Base-by-base conservation (phyloP, 2,113 vertebrate genomes). In the Malurus elegans region DNA sequence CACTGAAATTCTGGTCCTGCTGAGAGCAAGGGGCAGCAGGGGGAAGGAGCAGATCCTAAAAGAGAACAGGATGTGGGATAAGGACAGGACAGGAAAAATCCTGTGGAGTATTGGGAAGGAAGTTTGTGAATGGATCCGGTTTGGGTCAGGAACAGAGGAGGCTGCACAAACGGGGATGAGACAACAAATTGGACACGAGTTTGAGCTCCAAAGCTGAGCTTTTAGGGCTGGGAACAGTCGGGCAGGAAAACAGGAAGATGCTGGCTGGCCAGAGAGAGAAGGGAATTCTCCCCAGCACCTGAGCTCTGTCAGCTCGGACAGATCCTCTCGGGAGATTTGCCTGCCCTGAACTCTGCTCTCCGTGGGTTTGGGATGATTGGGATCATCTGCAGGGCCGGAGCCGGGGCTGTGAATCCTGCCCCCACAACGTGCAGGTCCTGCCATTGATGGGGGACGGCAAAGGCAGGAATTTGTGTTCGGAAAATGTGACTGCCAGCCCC, bases 401-500 rank as follows among this genome's bases (percentile, higher is more conserved):
- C 38, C 11, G 38, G 38, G 38, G 38, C 38, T 38, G 10, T 38
- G 38, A 38, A 38, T 11, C 38, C 38, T 38, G 10, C 38, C 38
- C 4, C 10, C 38, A 38, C 38, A 11, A 38, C 10, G 38, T 38
- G 38, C 38, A 38, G 38, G 38, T 38, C 38, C 38, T 38, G 38
- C 38, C 38, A 38, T 38, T 38, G 38, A 38, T 38, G 38, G 38
- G 38, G 38, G 38, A 38, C 38, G 38, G 38, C 38, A 38, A 38
- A 38, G 79, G 76, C 50, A 54, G 83, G 53, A 79, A 95, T 93
- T 90, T 61, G 88, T 40, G 64, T 45, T 92, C 65, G 81, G 96
- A 96, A 97, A 95, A 96, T 84, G 89, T 96, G 97, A 97, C 62
- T 83, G 92, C 97, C 97, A 47, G 92, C 90, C 79, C 81, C 40